Evolutionary conservation across 30 jellyfish, hydroid and myxozoan species (phyloP).

Genomic region (Hydractinia echinata): DNA sequence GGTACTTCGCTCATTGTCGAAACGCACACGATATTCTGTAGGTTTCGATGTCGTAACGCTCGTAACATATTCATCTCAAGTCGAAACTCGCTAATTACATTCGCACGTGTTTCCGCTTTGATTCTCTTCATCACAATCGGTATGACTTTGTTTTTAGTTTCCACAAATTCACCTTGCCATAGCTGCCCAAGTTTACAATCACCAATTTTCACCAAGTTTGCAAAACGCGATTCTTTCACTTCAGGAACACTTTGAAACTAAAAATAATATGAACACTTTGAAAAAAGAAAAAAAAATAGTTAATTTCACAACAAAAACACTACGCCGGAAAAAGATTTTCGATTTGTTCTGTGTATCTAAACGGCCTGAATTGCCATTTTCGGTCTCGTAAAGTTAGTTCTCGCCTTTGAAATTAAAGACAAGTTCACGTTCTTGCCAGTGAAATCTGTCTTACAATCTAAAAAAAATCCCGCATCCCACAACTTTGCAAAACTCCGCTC

Average conservation of each 20-base stretch:
- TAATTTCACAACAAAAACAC: too few species aligned
- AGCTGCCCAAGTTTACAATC: slow-evolving; percentile 62
- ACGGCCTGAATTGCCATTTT: too few species aligned
- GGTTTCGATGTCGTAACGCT: slow-evolving; percentile 51
- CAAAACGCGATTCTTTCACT: slow-evolving; percentile 45
- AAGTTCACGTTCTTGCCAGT: too few species aligned
- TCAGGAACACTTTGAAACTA: slow-evolving; percentile 41
- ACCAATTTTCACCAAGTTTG: slow-evolving; percentile 52
- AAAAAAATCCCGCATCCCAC: too few species aligned
- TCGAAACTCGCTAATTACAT: slow-evolving; percentile 45
- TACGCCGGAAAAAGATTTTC: too few species aligned
- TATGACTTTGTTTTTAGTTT: slow-evolving; percentile 19
- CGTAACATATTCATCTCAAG: slow-evolving; percentile 57
- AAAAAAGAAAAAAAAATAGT: too few species aligned
- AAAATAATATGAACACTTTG: too few species aligned
- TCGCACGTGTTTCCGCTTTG: slow-evolving; percentile 54
- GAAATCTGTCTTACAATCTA: too few species aligned
- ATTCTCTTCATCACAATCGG: slow-evolving; percentile 51
- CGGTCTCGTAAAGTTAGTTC: too few species aligned
- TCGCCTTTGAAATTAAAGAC: too few species aligned
- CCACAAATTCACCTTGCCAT: slow-evolving; percentile 64
- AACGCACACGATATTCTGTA: slow-evolving; percentile 51
- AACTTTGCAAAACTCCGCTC: too few species aligned
- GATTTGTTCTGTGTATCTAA: too few species aligned
- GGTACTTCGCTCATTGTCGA: slow-evolving; percentile 63